phyloP scores from a whole-genome alignment of 2,113 vertebrate genomes.

The Laticauda colubrina region DNA sequence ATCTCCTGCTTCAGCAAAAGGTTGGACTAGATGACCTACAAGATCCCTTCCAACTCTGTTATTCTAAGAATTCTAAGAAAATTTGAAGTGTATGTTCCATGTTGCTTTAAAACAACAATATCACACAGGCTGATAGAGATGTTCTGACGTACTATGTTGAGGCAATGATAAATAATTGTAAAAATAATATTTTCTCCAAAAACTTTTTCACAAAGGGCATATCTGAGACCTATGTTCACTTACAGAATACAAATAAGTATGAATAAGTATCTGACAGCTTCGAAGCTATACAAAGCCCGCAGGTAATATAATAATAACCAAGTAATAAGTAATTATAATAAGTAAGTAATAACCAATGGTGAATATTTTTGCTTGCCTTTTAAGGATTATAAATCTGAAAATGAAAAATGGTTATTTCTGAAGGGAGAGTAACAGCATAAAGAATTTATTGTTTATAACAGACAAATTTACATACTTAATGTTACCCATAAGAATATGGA shows the following conservation, averaged over 20 bases:
- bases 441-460: neutral
- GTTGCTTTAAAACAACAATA: neutral
- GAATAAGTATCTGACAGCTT: neutral
- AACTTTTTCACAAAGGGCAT: neutral
- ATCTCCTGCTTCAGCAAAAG: too few relatives aligned
- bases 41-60: too few relatives aligned
- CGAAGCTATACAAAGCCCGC: accelerated
- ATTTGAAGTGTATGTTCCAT: neutral
- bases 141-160: neutral
- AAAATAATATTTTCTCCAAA: accelerated
- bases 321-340: neutral
- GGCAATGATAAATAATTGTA: neutral
- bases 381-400: neutral
- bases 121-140: neutral
- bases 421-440: neutral
- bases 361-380: neutral
- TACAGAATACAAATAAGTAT: neutral
- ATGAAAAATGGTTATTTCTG: neutral
- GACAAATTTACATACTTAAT: neutral
- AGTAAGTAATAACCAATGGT: too few relatives aligned
- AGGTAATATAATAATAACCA: accelerated
- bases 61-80: too few relatives aligned
- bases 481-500: too few relatives aligned
- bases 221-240: neutral
- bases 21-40: too few relatives aligned